Evolutionary conservation across 2,888 invertebrate genomes (phyloP), one percentile per base, ranked within the genome.

Genomic region (Pycnomerus fuliginosus): DNA sequence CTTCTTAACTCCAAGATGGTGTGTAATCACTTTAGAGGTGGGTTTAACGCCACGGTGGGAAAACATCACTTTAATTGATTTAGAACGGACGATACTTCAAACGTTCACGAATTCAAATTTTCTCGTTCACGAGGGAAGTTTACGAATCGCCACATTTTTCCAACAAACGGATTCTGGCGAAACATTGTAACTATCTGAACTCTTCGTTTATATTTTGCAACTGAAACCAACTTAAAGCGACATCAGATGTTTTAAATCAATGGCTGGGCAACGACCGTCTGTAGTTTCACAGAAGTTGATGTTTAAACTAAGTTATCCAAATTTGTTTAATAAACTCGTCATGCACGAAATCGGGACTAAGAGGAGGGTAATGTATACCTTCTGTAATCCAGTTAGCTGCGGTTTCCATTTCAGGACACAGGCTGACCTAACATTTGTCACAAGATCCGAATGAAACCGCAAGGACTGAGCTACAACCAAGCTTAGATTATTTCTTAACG

Each of bases 361-460:
- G 55, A 60, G 60, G 60, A 52, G 50, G 52, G 61, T 58, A 59
- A 61, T 58, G 60, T 60, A 63, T 61, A 61, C 64, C 64, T 58
- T 49, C 55, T 49, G 55, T 66, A 68, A 68, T 68, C 67, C 63
- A 61, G 65, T 67, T 64, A 62, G 64, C 61, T 64, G 65, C 52
- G 63, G 67, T 64, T 64, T 52, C 58, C 60, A 64, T 65, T 64
- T 58, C 59, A 57, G 65, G 61, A 61, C 61, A 56, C 54, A 48
- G 56, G 55, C 62, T 64, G 64, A 62, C 62, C 64, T 58, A 62
- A 63, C 67, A 66, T 68, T 68, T 67, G 67, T 68, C 67, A 67
- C 62, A 50, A 59, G 61, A 62, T 62, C 60, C 54, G 41, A 50
- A 46, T 43, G 51, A 40, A 42, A 52, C 55, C 53, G 44, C 55